Conservation (phyloP, 2,888 invertebrate species). For the Andrena haemorrhoa region DNA sequence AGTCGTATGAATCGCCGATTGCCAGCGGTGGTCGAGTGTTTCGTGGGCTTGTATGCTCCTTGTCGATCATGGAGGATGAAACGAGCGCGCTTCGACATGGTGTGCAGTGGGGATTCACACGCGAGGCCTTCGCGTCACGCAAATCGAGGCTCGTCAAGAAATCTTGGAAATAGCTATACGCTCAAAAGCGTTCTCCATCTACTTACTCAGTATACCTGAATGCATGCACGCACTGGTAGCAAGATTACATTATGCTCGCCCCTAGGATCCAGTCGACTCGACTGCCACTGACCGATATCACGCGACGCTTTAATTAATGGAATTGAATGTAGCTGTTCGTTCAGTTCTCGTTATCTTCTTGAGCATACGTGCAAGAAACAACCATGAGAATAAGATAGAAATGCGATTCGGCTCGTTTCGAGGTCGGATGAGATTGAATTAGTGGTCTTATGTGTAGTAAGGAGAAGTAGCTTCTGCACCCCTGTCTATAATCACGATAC, state of each 20-base stretch:
- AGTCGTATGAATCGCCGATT: not conserved
- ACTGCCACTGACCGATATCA: constrained; percentile 29
- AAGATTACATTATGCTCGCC: constrained; percentile 3
- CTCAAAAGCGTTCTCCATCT: constrained; percentile 39
- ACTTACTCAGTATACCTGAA: constrained; percentile 34
- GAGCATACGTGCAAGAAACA: not conserved
- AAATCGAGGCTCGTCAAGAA: constrained; percentile 47
- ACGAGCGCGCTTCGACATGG: constrained; percentile 33
- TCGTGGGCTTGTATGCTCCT: constrained; percentile 10
- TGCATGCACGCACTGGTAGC: constrained; percentile 14
- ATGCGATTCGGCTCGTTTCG: not conserved
- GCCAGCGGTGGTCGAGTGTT: not conserved
- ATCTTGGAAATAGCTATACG: constrained; percentile 44
- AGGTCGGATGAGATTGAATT: not conserved
- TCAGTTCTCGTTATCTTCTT: not conserved
- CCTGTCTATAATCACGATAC: too few relatives aligned
- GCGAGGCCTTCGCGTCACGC: constrained; percentile 48
- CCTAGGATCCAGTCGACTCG: constrained; percentile 3
- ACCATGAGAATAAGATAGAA: not conserved
- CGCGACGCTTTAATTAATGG: constrained; percentile 27
- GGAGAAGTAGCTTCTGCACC: too few relatives aligned
- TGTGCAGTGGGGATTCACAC: constrained; percentile 35
- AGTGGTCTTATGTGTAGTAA: too few relatives aligned
- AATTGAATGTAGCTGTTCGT: not conserved
- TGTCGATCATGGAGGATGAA: constrained; percentile 35